These are phyloP conservation scores for Papilio protenor DNA, from an alignment of 2,888 invertebrate genomes.

Conservation along the genomic window DNA sequence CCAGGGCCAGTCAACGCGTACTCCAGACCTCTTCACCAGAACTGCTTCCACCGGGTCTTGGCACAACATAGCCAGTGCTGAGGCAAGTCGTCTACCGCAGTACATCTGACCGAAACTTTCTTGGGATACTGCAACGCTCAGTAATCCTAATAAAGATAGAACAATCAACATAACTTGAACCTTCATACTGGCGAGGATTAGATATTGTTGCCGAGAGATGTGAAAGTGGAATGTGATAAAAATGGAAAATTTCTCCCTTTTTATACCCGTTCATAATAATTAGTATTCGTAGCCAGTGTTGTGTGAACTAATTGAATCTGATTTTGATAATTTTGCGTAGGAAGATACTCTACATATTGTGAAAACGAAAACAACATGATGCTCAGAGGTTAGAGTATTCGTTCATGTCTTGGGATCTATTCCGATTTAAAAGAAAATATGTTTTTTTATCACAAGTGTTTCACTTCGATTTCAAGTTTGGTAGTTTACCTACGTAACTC, in stretches of 20 bases:
- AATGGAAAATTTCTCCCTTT: not conserved
- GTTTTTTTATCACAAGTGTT: not conserved
- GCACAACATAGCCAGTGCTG: constrained; percentile 40
- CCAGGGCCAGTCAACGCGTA: constrained; percentile 48
- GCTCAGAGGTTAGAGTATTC: not conserved
- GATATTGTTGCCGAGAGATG: not conserved
- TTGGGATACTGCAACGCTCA: constrained; percentile 31
- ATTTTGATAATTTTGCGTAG: constrained; percentile 25
- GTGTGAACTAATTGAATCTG: constrained; percentile 22
- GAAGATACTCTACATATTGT: not conserved
- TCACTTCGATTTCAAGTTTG: not conserved
- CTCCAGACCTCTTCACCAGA: constrained; percentile 40
- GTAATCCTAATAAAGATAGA: not conserved
- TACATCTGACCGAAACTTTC: constrained; percentile 38
- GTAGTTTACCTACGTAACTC: not conserved
- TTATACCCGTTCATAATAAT: constrained; percentile 13
- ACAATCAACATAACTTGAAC: not conserved
- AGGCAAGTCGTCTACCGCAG: constrained; percentile 45
- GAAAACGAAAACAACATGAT: not conserved
- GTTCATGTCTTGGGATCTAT: not conserved
- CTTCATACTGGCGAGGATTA: constrained; percentile 19
- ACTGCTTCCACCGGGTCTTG: constrained; percentile 33
- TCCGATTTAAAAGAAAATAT: not conserved
- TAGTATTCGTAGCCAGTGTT: constrained; percentile 17
- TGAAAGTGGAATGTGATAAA: constrained; percentile 10